These are phyloP conservation scores for Sipha flava DNA, from an alignment of 1,140 invertebrate species.

Conservation along the genomic window DNA sequence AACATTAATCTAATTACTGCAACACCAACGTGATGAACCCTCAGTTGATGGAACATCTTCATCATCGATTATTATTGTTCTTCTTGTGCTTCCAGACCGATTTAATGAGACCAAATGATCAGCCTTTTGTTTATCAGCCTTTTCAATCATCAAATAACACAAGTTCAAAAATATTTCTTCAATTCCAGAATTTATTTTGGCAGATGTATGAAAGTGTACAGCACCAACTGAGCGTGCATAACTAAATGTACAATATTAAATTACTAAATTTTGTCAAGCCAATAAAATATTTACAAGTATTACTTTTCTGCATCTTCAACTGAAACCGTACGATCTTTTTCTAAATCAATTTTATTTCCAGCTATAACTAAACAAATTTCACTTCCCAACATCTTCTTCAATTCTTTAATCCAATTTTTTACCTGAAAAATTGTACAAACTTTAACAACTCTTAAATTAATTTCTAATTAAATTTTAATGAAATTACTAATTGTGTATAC, in stretches of 20 bases:
- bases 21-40: conserved; percentile 8
- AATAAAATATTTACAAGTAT: conserved; percentile 42
- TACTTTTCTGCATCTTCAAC: conserved; percentile 80
- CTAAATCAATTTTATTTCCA: conserved; percentile 96
- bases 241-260: conserved; percentile 46
- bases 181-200: conserved; percentile 86
- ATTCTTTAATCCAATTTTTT: conserved; percentile 97
- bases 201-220: conserved; percentile 89
- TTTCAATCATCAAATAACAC: conserved; percentile 58
- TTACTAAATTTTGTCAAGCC: conserved; percentile 4
- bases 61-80: conserved; percentile 53
- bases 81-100: conserved; percentile 48
- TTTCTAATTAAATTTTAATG: no score
- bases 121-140: conserved; percentile 46
- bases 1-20: neutral
- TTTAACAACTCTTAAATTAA: neutral
- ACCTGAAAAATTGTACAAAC: conserved; percentile 53
- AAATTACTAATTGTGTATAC: no score
- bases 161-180: conserved; percentile 88
- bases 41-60: conserved; percentile 34
- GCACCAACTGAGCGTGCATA: conserved; percentile 88
- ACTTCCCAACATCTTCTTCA: conserved; percentile 90
- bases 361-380: conserved; percentile 88
- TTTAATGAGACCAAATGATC: conserved; percentile 46
- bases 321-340: conserved; percentile 76